A percentile compares a stretch with the other conserved stretches of the same genome.
phyloP scores from a whole-genome alignment of 2,113 vertebrate genomes.

The Balaeniceps rex region DNA sequence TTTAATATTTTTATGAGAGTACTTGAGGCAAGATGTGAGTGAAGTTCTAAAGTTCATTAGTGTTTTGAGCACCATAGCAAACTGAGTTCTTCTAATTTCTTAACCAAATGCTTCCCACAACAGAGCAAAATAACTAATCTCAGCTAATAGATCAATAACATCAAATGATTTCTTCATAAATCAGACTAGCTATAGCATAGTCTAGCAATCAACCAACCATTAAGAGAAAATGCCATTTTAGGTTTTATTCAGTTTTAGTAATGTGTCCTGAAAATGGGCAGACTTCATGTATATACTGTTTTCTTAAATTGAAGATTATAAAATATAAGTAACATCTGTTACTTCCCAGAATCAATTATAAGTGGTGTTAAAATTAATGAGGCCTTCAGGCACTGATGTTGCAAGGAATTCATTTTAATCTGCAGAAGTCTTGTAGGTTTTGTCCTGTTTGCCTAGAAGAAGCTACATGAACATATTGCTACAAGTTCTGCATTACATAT shows the following conservation, averaged over 20 bases:
- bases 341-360: conserved; percentile 59
- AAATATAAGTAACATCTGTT: conserved; percentile 41
- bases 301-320: background rate
- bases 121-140: background rate
- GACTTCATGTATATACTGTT: background rate
- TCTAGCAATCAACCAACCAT: background rate
- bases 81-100: background rate
- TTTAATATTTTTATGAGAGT: background rate
- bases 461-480: background rate
- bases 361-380: conserved; percentile 62
- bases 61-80: background rate
- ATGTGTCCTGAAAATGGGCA: background rate
- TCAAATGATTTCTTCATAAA: background rate
- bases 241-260: background rate
- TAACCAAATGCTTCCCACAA: background rate
- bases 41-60: background rate
- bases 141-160: background rate
- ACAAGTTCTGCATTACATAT: background rate
- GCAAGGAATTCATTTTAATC: conserved; percentile 57
- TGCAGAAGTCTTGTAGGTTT: background rate
- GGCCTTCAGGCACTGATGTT: conserved; percentile 55
- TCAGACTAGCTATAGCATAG: background rate
- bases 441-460: conserved; percentile 20
- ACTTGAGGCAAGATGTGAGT: background rate
- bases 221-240: background rate